Evolutionary conservation across 1,140 invertebrate genomes (phyloP), one percentile per base, ranked within the genome.

Genomic region (Acromyrmex echinatior): DNA sequence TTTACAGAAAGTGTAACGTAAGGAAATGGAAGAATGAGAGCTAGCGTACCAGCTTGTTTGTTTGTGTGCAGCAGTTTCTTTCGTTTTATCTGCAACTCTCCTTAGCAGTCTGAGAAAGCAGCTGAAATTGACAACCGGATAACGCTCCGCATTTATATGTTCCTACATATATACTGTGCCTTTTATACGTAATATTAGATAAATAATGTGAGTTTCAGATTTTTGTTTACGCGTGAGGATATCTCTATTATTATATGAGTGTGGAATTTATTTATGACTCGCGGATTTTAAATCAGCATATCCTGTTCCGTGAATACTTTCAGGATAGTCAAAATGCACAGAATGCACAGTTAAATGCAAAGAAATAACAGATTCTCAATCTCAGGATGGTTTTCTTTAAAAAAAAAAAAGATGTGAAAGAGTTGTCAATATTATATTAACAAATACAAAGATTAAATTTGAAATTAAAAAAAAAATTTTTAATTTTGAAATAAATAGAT

Each of bases 1-100:
- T 62, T 84, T 76, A 84, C 39, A 49, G 80, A 63, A 82, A 74
- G 16, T 28, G 35, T 28, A 82, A 45, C 25, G 25, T 84, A 76
- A 84, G 70, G 56, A 76, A 84, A 84, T 76, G 80, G 80, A 84
- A 63, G 71, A 84, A 76, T 31, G 49, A 77, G 88, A 78, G 25
- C 28, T n/a, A 58, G 39, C 56, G 18, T 49, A 77, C 80, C 80
- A 78, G 66, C 45, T 68, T 74, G 65, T 88, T 88, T 89, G 80
- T 77, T 73, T 86, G 78, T 74, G 81, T 77, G 79, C 51, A 39
- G 53, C 76, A 77, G 25, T 86, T 77, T 51, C 80, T 85, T 86
- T 89, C 78, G 66, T 88, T 89, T 89, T 88, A 88, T 89, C 88
- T 79, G 63, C 74, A 73, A 49, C 39, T 28, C 81, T 79, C 60